Percentiles rank a stretch among this genome's conserved stretches.
Conservation (phyloP, 2,888 invertebrate species). For the Agrochola circellaris region DNA sequence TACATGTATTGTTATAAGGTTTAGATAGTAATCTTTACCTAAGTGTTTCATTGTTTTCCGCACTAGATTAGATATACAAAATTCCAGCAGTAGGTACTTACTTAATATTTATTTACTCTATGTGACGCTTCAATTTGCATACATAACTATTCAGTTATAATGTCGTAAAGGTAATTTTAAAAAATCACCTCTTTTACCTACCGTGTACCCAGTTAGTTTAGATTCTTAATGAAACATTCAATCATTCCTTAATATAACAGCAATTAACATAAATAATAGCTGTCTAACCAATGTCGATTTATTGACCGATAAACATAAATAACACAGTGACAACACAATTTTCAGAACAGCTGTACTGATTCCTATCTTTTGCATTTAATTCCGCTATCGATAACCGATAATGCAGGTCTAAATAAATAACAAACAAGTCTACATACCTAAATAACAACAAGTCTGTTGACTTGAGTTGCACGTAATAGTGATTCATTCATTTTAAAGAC, state of each 20-base stretch:
- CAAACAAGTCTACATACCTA: conserved; percentile 1
- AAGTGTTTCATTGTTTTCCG: conserved; percentile 19
- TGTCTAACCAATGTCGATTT: conserved; percentile 21
- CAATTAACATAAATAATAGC: conserved; percentile 18
- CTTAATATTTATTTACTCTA: neutral
- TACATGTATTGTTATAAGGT: conserved; percentile 13
- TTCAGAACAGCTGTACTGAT: conserved; percentile 19
- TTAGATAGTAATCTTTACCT: conserved; percentile 13
- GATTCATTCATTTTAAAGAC: conserved; percentile 10
- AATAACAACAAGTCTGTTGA: conserved; percentile 2
- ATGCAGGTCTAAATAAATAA: conserved; percentile 18
- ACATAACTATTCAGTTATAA: neutral
- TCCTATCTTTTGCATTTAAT: conserved; percentile 44
- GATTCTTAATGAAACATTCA: neutral
- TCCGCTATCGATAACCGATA: conserved; percentile 26
- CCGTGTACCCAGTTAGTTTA: neutral
- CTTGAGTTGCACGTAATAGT: neutral
- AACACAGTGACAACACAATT: conserved; percentile 22
- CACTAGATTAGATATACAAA: conserved; percentile 16
- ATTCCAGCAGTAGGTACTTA: neutral
- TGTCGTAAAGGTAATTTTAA: neutral
- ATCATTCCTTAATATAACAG: neutral
- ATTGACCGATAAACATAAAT: conserved; percentile 26
- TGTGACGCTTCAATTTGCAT: neutral
- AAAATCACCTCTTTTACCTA: neutral